Conservation (phyloP, 2,888 invertebrate genomes). For the Noctua janthina region DNA sequence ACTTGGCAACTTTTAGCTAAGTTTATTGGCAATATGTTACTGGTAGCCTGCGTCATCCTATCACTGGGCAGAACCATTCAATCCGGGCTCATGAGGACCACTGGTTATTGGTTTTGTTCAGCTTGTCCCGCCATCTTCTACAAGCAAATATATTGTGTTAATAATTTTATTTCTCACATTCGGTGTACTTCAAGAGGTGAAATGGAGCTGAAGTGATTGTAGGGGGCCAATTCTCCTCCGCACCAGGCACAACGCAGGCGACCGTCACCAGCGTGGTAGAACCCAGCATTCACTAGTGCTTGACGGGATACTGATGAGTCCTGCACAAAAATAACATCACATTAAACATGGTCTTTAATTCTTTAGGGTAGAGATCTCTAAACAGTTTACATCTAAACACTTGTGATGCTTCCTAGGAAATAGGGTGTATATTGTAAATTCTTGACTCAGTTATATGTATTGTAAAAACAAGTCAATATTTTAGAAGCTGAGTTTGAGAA, state of each 20-base stretch:
- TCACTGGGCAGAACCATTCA: background rate
- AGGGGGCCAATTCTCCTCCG: constrained; percentile 91
- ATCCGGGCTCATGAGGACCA: background rate
- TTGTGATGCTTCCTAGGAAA: constrained; percentile 16
- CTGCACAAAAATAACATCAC: constrained; percentile 68
- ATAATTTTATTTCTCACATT: constrained; percentile 75
- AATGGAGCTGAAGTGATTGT: constrained; percentile 92
- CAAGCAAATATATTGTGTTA: background rate
- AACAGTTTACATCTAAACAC: background rate
- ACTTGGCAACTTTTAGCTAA: background rate
- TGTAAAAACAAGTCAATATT: background rate
- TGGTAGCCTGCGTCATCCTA: background rate
- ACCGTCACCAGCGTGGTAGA: constrained; percentile 94
- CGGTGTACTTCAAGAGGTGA: constrained; percentile 93
- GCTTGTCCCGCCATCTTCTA: background rate
- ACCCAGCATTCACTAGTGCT: constrained; percentile 95
- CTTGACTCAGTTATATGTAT: background rate
- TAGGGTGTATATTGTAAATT: background rate
- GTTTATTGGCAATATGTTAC: background rate
- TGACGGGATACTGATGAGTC: constrained; percentile 91
- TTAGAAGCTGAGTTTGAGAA: background rate
- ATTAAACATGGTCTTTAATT: background rate
- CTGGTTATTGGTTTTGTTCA: background rate
- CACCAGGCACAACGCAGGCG: constrained; percentile 95
- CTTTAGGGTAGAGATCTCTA: background rate